A percentile compares a stretch with the other conserved stretches of the same genome.
Evolutionary conservation across 2,113 vertebrate species (phyloP).

Genomic region (Embiotoca jacksoni): DNA sequence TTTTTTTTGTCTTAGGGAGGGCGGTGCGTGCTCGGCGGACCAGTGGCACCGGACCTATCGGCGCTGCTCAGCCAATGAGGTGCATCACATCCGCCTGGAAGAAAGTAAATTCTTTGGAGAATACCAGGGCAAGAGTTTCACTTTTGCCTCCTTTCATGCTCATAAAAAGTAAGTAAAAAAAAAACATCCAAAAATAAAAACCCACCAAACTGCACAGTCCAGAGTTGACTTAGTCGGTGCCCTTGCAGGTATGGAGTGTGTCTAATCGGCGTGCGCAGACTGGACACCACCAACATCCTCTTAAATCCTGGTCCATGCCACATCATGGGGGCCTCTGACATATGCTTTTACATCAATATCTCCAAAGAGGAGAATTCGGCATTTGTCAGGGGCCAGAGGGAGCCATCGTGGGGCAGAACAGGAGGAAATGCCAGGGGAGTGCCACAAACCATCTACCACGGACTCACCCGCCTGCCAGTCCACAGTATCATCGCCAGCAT

Average conservation of each 20-base stretch:
- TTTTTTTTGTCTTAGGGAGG: constrained; percentile 68
- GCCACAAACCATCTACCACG: constrained; percentile 85
- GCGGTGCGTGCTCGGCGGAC: constrained; percentile 81
- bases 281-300: constrained; percentile 87
- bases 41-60: constrained; percentile 89
- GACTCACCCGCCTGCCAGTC: constrained; percentile 87
- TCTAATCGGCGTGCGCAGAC: constrained; percentile 85
- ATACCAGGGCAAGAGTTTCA: constrained; percentile 90
- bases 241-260: constrained; percentile 86
- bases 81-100: constrained; percentile 88
- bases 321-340: constrained; percentile 88
- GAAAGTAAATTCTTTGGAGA: constrained; percentile 90
- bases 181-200: background rate
- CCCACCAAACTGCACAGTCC: background rate
- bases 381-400: constrained; percentile 85
- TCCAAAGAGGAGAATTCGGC: constrained; percentile 90
- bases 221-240: constrained; percentile 10
- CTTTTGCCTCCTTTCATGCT: constrained; percentile 88
- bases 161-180: constrained; percentile 86
- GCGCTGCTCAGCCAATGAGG: constrained; percentile 88
- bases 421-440: constrained; percentile 77
- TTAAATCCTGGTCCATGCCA: constrained; percentile 88
- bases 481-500: constrained; percentile 91
- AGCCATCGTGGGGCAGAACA: constrained; percentile 73
- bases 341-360: constrained; percentile 89